Conservation (phyloP, 2,797 vertebrate genomes). For the Lates japonicus region DNA sequence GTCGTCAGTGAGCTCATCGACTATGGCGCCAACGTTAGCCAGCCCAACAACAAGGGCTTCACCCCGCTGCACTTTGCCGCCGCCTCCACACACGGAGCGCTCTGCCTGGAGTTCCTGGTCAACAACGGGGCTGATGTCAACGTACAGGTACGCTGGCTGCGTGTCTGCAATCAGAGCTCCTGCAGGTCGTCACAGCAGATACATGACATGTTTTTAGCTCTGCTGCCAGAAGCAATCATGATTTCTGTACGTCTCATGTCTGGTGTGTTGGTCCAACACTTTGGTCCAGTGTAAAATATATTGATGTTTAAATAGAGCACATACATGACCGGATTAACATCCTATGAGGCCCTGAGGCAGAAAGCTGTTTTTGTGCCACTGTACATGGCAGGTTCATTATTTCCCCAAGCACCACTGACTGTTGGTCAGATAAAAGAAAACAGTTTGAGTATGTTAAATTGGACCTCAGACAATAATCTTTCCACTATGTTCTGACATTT, state of each 20-base stretch:
- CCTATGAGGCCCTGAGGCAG: background rate
- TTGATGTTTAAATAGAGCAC: background rate
- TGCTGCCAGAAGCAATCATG: no score
- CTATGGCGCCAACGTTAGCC: constrained; percentile 96
- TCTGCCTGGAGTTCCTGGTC: constrained; percentile 95
- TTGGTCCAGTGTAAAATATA: background rate
- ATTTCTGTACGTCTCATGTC: no score
- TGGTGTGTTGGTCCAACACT: background rate
- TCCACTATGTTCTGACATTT: background rate
- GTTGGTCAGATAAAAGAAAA: background rate
- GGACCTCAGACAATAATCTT: background rate
- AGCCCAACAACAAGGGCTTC: constrained; percentile 96
- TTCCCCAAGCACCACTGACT: background rate
- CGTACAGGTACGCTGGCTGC: constrained; percentile 88
- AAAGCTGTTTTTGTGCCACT: background rate
- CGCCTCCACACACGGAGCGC: constrained; percentile 94
- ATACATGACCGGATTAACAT: background rate
- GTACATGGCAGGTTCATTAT: background rate
- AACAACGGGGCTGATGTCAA: constrained; percentile 97
- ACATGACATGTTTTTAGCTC: no score
- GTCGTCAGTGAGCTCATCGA: constrained; percentile 97
- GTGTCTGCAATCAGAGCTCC: background rate
- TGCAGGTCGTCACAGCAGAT: no score
- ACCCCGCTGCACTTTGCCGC: constrained; percentile 98
- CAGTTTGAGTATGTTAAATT: background rate